Conservation (phyloP, 2,797 vertebrate species). For the Phoebastria nigripes region DNA sequence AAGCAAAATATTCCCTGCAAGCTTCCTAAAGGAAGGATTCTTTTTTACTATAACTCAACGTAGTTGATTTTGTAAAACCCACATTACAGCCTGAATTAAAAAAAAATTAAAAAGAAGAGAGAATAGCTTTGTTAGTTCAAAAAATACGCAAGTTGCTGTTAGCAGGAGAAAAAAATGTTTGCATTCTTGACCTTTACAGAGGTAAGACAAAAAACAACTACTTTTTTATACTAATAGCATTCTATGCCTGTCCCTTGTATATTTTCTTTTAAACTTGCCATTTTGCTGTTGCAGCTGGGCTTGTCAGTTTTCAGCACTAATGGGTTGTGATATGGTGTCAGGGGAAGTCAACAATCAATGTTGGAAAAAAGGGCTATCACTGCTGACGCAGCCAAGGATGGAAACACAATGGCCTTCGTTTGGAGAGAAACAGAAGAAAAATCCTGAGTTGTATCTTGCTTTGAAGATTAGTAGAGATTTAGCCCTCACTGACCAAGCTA, state of each 20-base stretch:
- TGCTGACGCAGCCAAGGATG: constrained; percentile 69
- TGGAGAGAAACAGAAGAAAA: constrained; percentile 69
- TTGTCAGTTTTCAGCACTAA: constrained; percentile 81
- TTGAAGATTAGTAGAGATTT: constrained; percentile 71
- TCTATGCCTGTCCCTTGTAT: constrained; percentile 47
- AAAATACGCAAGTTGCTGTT: constrained; percentile 5
- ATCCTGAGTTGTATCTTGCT: constrained; percentile 61
- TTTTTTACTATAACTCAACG: not conserved
- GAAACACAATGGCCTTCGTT: constrained; percentile 67
- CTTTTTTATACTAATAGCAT: constrained; percentile 43
- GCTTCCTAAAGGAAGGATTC: not conserved
- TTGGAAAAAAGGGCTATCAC: constrained; percentile 60
- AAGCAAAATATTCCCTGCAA: constrained; percentile 31
- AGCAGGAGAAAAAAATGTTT: constrained; percentile 34
- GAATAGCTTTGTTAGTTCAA: not conserved
- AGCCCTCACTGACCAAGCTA: constrained; percentile 44
- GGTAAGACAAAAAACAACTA: constrained; percentile 11
- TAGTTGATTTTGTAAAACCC: constrained; percentile 26
- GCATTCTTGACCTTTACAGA: constrained; percentile 51
- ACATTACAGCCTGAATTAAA: not conserved
- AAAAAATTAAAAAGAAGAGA: not conserved
- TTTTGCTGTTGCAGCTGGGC: constrained; percentile 74
- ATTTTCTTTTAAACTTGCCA: constrained; percentile 75
- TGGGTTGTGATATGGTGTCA: constrained; percentile 80
- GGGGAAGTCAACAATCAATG: constrained; percentile 80